Conservation (phyloP, 2,888 invertebrate species). For the Coelopa pilipes region DNA sequence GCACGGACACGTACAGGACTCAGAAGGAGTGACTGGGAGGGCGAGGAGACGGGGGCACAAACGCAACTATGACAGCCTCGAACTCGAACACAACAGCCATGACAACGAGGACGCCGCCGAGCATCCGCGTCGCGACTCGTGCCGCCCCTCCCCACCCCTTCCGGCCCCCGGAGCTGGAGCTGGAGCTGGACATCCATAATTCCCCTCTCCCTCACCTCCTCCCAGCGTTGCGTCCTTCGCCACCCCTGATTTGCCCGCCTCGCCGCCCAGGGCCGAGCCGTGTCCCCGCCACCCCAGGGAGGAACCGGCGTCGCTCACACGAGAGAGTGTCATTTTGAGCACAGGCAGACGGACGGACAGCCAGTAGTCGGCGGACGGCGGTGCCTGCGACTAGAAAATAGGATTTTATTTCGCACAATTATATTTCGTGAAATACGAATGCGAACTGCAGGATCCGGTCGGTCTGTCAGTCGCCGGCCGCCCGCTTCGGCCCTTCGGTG, state of each 20-base stretch:
- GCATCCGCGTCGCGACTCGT: too few species aligned
- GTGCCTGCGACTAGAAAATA: neutral
- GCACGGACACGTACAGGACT: constrained; percentile 45
- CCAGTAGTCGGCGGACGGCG: neutral
- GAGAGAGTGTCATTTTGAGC: neutral
- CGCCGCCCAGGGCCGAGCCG: neutral
- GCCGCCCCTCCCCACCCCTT: too few species aligned
- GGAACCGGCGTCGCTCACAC: neutral
- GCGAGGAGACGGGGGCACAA: too few species aligned
- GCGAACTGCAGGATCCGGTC: neutral
- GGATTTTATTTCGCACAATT: constrained; percentile 28
- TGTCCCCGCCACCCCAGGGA: neutral
- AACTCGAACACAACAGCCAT: neutral
- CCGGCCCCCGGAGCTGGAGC: neutral
- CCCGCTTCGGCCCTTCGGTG: neutral
- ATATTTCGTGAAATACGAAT: constrained; percentile 12
- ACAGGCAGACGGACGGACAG: neutral
- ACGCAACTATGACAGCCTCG: neutral
- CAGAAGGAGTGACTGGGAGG: neutral
- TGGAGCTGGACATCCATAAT: neutral
- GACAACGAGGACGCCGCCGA: neutral
- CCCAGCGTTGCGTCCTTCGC: neutral
- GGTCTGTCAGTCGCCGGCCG: neutral
- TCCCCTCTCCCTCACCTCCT: neutral
- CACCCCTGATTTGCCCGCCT: neutral